phyloP scores from a whole-genome alignment of 2,113 vertebrate genomes.

The Pampusana beccarii region DNA sequence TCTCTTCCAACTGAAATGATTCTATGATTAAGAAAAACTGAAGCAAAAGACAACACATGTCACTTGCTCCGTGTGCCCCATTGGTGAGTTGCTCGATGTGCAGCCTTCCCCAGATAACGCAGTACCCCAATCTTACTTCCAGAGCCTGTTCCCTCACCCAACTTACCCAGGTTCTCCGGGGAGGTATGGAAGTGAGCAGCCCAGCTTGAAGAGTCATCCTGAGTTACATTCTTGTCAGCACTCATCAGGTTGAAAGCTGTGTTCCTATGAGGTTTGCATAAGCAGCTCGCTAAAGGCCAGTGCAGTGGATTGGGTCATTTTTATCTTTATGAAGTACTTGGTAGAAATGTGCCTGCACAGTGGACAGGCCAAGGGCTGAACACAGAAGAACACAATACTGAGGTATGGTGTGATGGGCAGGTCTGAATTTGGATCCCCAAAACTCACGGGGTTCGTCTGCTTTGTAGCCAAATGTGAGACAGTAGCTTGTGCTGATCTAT shows the following conservation, averaged over 20 bases:
- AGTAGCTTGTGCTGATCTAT: rapidly evolving
- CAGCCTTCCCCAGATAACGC: neutral
- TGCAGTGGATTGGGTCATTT: neutral
- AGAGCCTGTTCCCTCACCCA: neutral
- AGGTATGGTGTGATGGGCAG: neutral
- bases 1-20: too few relatives aligned
- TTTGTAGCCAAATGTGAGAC: neutral
- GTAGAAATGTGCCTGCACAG: neutral
- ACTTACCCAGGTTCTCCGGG: neutral
- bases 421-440: neutral
- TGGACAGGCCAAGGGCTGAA: neutral
- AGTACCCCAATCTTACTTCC: neutral
- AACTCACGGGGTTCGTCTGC: neutral
- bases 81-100: rapidly evolving
- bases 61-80: neutral
- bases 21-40: neutral
- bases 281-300: neutral
- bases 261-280: neutral
- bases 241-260: neutral
- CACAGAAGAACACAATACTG: neutral
- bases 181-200: neutral
- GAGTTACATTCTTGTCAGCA: neutral
- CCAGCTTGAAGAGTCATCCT: neutral
- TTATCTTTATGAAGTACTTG: neutral
- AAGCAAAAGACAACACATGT: neutral